Evolutionary conservation across 2,888 invertebrate species (phyloP).

Genomic region (Luffia ferchaultella): DNA sequence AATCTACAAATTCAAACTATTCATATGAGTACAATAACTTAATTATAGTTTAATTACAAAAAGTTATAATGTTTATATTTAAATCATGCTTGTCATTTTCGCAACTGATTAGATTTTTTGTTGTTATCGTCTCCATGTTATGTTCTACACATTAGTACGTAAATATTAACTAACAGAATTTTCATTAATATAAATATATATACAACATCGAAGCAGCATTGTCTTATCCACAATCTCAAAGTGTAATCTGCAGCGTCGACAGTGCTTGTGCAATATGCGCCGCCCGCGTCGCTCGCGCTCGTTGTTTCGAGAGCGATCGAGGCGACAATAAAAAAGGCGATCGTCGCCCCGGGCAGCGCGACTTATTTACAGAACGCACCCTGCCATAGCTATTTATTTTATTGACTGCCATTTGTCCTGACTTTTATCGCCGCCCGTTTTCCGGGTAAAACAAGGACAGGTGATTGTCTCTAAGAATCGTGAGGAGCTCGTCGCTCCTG

Average conservation of each 20-base stretch:
- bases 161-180: no score
- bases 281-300: slow-evolving; percentile 24
- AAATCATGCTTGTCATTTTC: no score
- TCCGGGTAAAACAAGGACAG: slow-evolving; percentile 54
- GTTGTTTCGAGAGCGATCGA: slow-evolving; percentile 65
- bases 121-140: no score
- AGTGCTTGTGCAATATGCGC: slow-evolving; percentile 40
- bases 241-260: slow-evolving; percentile 54
- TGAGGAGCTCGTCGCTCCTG: not conserved
- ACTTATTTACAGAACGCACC: slow-evolving; percentile 65
- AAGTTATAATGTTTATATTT: no score
- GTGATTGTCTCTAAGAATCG: slow-evolving; percentile 20
- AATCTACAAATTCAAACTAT: no score
- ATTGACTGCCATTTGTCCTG: slow-evolving; percentile 64
- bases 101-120: no score
- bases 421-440: slow-evolving; percentile 62
- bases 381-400: slow-evolving; percentile 64
- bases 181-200: slow-evolving; percentile 14
- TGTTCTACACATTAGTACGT: no score
- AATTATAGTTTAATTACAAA: no score
- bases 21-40: no score
- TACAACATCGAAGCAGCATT: slow-evolving; percentile 29
- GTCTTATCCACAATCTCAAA: slow-evolving; percentile 50
- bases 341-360: slow-evolving; percentile 53
- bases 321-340: slow-evolving; percentile 67